Percentiles rank a stretch among this genome's conserved stretches.
Conservation (phyloP, 2,113 vertebrate species). For the Gymnocephalus cernua region DNA sequence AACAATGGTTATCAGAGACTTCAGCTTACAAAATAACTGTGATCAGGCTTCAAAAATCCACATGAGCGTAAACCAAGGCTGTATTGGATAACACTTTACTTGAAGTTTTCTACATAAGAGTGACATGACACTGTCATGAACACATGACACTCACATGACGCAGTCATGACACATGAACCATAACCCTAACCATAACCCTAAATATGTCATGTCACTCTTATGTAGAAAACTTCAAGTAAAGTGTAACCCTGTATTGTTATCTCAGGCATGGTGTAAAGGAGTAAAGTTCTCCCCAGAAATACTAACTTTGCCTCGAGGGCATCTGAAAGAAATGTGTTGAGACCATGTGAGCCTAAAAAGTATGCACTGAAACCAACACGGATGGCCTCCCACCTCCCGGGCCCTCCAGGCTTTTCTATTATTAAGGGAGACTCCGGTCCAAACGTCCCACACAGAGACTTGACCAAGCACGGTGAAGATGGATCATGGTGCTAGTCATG, state of each 20-base stretch:
- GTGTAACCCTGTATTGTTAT: not conserved
- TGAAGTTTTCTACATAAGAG: too few relatives aligned
- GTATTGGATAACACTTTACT: too few relatives aligned
- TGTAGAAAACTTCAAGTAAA: too few relatives aligned
- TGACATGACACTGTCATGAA: too few relatives aligned
- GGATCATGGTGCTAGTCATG: conserved; percentile 48
- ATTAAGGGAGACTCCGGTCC: conserved; percentile 16
- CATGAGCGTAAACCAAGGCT: not conserved
- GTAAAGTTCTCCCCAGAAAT: not conserved
- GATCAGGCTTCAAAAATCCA: not conserved
- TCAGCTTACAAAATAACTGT: not conserved
- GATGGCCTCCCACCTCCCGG: conserved; percentile 14
- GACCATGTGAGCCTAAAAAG: conserved; percentile 17
- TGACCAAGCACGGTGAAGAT: not conserved
- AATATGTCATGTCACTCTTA: too few relatives aligned
- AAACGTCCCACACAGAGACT: conserved; percentile 26
- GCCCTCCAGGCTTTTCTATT: conserved; percentile 28
- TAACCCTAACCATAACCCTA: too few relatives aligned
- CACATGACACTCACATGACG: too few relatives aligned
- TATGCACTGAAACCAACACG: conserved; percentile 10
- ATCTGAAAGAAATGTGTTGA: conserved; percentile 1
- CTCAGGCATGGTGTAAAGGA: not conserved
- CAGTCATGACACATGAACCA: too few relatives aligned
- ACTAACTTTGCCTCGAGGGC: not conserved
- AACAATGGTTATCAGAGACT: not conserved